Conservation (phyloP, 2,888 invertebrate genomes). For the Meandrusa payeni region DNA sequence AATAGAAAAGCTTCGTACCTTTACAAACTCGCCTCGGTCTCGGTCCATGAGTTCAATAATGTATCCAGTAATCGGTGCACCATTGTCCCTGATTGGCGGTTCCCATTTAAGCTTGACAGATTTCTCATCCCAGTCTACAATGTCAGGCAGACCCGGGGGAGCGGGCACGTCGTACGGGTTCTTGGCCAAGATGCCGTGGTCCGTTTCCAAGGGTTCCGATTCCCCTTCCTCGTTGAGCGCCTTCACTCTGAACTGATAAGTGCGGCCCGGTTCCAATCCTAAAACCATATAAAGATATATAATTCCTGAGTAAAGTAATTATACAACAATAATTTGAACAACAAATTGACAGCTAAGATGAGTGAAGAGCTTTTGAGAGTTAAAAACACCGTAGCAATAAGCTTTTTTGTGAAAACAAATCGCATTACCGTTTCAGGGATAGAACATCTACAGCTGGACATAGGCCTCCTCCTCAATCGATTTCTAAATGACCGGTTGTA, state of each 20-base stretch:
- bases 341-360: too few species aligned
- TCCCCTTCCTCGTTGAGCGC: conserved; percentile 98
- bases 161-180: conserved; percentile 97
- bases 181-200: conserved; percentile 94
- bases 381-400: too few species aligned
- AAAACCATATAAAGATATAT: too few species aligned
- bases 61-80: conserved; percentile 96
- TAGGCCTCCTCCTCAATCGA: too few species aligned
- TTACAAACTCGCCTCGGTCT: conserved; percentile 90
- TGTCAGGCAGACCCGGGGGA: conserved; percentile 94
- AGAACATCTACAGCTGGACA: too few species aligned
- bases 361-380: too few species aligned
- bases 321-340: too few species aligned
- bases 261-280: conserved; percentile 96
- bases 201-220: conserved; percentile 96
- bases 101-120: conserved; percentile 96
- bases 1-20: too few species aligned
- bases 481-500: too few species aligned
- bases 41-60: conserved; percentile 96
- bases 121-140: conserved; percentile 94
- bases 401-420: too few species aligned
- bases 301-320: too few species aligned
- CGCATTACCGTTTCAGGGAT: too few species aligned
- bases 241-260: conserved; percentile 98
- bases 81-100: conserved; percentile 93